Evolutionary conservation across 2,888 invertebrate genomes (phyloP), one percentile per base, ranked within the genome.

Genomic region (Eupithecia vulgata): DNA sequence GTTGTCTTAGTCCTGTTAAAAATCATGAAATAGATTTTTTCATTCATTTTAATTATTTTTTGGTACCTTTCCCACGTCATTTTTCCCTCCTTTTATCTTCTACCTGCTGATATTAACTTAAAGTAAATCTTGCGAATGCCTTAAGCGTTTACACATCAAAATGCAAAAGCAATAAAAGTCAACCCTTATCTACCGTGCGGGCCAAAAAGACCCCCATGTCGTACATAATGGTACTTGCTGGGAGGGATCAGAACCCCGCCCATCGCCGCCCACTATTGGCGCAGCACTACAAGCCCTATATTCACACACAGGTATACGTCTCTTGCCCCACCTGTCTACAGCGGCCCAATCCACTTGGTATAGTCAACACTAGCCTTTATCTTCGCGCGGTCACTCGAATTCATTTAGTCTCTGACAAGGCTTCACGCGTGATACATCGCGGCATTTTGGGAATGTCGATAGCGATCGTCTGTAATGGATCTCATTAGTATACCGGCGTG

Each of bases 341-440:
- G 30, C 61, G 61, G 37, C 12, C 8, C 74, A 37, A 40, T 81
- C 71, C 90, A 91, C 89, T 88, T 91, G 91, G 89, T 84, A 76
- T 35, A 35, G 82, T 84, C 81, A 83, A 83, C 79, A 83, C 86
- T 84, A 84, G 86, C 86, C 90, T 93, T 93, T 94, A 94, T 92
- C 90, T 90, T 83, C 88, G 90, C 88, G 88, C 91, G 88, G 89
- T 87, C 88, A 89, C 87, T 87, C 88, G 84, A 87, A 88, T 87
- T 87, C 88, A 91, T 91, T 94, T 92, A 94, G 94, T 94, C 90
- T 90, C 88, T 88, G 86, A 89, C 87, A 88, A 88, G 92, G 87
- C 91, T 89, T 91, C 87, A 90, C 87, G 90, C 91, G 92, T 87
- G 90, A 85, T 87, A 91, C 92, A 90, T 85, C 90, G 83, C 85